Percentiles rank a stretch among this genome's conserved stretches.
Evolutionary conservation across 2,888 invertebrate species (phyloP).

Genomic region (Eustalomyia histrio): DNA sequence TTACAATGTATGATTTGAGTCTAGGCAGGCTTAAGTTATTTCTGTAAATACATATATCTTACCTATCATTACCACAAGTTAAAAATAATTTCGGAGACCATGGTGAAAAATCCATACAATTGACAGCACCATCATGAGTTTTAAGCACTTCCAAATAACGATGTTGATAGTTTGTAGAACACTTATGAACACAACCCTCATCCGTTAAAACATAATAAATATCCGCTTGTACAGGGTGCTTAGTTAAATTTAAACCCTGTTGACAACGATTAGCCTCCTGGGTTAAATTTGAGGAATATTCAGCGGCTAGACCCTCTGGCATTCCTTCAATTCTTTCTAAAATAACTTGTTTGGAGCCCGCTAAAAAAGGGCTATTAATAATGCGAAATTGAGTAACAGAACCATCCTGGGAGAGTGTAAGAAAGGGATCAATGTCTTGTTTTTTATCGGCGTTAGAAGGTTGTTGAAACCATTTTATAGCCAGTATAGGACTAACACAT

Average conservation of each 20-base stretch:
- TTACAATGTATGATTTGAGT: too few species aligned
- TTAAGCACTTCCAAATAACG: conserved; percentile 85
- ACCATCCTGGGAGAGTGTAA: conserved; percentile 84
- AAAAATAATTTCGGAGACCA: conserved; percentile 85
- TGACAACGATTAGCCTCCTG: conserved; percentile 82
- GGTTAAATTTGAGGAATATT: background rate
- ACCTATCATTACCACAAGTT: conserved; percentile 89
- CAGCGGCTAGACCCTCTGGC: conserved; percentile 81
- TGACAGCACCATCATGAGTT: conserved; percentile 90
- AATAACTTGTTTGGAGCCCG: conserved; percentile 84
- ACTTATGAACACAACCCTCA: conserved; percentile 90
- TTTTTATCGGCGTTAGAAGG: conserved; percentile 53
- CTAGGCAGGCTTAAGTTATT: too few species aligned
- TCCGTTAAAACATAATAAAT: conserved; percentile 90
- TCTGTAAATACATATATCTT: too few species aligned
- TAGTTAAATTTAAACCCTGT: conserved; percentile 83
- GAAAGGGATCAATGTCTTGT: conserved; percentile 81
- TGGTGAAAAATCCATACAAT: conserved; percentile 86
- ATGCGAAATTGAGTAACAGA: conserved; percentile 81
- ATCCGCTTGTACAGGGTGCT: conserved; percentile 83
- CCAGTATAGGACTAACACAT: conserved; percentile 85
- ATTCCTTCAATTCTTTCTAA: conserved; percentile 85
- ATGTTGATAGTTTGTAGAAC: conserved; percentile 90
- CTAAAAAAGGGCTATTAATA: conserved; percentile 82
- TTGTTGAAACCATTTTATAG: conserved; percentile 83